Base-by-base conservation (phyloP, 2,113 vertebrate genomes). In the Burhinus bistriatus region DNA sequence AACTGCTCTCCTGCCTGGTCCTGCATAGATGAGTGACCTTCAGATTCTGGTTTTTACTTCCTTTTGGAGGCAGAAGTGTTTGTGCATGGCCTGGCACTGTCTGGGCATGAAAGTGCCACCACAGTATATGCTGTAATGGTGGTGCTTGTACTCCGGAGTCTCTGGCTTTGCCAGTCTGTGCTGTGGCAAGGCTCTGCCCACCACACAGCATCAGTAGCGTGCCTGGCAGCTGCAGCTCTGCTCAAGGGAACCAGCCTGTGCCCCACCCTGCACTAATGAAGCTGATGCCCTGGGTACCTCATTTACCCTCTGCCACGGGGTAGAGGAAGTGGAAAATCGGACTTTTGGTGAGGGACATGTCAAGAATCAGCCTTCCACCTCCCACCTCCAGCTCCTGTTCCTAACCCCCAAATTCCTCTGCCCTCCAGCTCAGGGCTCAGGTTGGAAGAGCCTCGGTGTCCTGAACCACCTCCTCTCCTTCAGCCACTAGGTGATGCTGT, bases 401-500 rank as follows among this genome's bases (percentile, higher is more conserved):
- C 70, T 21, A 73, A 82, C 87, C 57, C 40, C 42, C 51, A 8
- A 51, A 62, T 8, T 79, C 29, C 40, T 64, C 68, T 23, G 68
- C 20, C n/a, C 42, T 52, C 70, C 51, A 66, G 27, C 64, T 82
- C 58, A 45, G 72, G 20, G 76, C 49, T 83, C 29, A 52, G n/a
- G 30, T 18, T 51, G 68, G 44, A 12, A 61, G 38, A 55, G 38
- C 36, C 27, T 58, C 15, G 6, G 25, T 26, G 20, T 38, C 47
- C 62, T 5, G 42, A 57, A 47, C 49, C 47, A 55, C 61, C 10
- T 36, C 15, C 40, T 22, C 17, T 59, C 47, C 38, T 47, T 44
- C 66, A 83, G 75, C 94, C 95, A 42, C 88, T 95, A 97, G 95
- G 66, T 86, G 96, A 78, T 93, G 95, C 96, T 95, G 45, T 59